A percentile compares a stretch with the other conserved stretches of the same genome.
Conservation (phyloP, 2,888 invertebrate genomes). For the Hofmannophila pseudospretella region DNA sequence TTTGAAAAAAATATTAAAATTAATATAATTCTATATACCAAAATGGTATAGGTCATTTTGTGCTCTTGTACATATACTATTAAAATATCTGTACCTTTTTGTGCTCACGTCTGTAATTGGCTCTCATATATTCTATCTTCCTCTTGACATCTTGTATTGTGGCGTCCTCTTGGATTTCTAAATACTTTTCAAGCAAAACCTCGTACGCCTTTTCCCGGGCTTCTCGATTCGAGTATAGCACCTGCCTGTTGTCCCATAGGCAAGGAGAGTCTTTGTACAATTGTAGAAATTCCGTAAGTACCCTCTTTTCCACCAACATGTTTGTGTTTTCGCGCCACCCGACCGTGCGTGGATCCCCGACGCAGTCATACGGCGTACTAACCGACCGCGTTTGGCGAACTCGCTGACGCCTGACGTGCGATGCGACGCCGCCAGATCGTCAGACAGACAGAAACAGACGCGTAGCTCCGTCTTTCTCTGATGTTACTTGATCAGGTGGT, state of each 20-base stretch:
- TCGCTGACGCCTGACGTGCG: constrained; percentile 6
- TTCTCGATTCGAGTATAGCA: constrained; percentile 17
- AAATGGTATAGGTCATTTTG: too few relatives aligned
- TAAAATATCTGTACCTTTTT: too few relatives aligned
- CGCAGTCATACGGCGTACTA: constrained; percentile 15
- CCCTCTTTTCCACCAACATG: constrained; percentile 11
- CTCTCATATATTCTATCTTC: constrained; percentile 22
- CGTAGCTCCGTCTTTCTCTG: constrained; percentile 16
- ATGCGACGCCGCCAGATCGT: constrained; percentile 8
- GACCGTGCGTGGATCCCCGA: constrained; percentile 10
- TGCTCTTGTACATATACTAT: too few relatives aligned
- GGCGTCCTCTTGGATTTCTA: constrained; percentile 16
- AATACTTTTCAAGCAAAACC: constrained; percentile 20
- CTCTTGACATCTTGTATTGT: constrained; percentile 16
- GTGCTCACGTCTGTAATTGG: constrained; percentile 19
- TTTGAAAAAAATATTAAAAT: too few relatives aligned
- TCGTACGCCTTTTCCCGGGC: constrained; percentile 18
- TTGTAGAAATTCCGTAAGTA: constrained; percentile 16
- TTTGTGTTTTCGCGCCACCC: not conserved
- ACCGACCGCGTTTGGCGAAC: constrained; percentile 7
- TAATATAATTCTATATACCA: too few relatives aligned
- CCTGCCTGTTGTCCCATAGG: constrained; percentile 22
- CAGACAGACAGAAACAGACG: constrained; percentile 15
- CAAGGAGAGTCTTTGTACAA: constrained; percentile 20
- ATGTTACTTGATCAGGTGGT: not conserved